Evolutionary conservation across 2,113 vertebrate species (phyloP).

Genomic region (Nibea albiflora): DNA sequence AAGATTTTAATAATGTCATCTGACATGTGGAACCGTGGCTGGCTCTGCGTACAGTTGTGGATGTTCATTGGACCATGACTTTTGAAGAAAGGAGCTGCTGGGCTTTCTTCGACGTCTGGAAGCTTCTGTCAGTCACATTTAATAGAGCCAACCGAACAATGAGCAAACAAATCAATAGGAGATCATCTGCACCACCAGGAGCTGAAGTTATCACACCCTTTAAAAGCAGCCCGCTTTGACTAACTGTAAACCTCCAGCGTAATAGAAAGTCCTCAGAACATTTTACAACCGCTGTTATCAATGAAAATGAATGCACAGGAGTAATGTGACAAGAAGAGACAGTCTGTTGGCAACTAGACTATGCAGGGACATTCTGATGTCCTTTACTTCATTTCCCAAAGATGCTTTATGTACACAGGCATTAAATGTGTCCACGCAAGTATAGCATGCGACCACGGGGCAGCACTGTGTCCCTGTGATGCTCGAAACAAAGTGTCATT

Average conservation of each 20-base stretch:
- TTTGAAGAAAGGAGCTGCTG: conserved; percentile 19
- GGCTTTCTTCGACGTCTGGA: conserved; percentile 15
- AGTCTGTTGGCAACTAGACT: background rate
- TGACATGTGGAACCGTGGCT: background rate
- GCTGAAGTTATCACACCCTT: conserved; percentile 15
- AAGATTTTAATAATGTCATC: conserved; percentile 21
- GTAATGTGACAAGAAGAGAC: background rate
- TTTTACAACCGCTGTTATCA: background rate
- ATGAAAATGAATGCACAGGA: background rate
- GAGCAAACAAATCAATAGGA: conserved; percentile 41
- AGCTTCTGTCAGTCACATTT: conserved; percentile 35
- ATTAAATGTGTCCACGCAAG: too few relatives aligned
- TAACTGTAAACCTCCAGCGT: background rate
- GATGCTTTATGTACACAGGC: background rate
- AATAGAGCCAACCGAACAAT: conserved; percentile 33
- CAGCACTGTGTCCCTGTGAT: background rate
- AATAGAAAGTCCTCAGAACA: background rate
- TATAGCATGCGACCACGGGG: background rate
- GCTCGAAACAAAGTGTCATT: background rate
- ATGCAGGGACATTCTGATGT: background rate
- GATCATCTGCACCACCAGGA: conserved; percentile 29
- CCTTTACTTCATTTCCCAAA: background rate
- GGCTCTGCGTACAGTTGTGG: conserved; percentile 1
- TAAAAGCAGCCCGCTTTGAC: background rate
- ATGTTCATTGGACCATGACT: conserved; percentile 33